Percentiles rank a stretch among this genome's conserved stretches.
Evolutionary conservation across 1,140 invertebrate genomes (phyloP).

Genomic region (Holcopasites calliopsidis): DNA sequence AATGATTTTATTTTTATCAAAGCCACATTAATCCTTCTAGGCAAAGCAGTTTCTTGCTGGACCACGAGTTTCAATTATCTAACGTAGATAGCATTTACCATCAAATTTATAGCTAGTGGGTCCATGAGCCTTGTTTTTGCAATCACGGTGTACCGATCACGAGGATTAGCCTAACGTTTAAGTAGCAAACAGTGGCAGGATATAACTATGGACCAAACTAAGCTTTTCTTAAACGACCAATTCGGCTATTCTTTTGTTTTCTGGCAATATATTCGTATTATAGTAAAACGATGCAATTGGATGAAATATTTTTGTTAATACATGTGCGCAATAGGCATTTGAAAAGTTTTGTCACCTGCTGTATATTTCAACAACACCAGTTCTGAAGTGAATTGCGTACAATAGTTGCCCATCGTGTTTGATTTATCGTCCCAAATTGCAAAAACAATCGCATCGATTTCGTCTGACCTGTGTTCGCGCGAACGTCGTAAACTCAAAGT

Average conservation of each 20-base stretch:
- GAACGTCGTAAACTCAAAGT: conserved; percentile 1
- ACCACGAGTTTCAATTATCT: neutral
- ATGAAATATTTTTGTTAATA: neutral
- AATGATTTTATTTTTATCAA: no score
- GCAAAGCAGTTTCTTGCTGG: neutral
- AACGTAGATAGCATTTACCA: neutral
- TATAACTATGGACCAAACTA: conserved; percentile 21
- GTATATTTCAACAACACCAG: no score
- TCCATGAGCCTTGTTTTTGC: neutral
- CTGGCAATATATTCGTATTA: neutral
- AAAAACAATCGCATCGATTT: neutral
- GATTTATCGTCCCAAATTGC: conserved; percentile 12
- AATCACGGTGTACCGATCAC: conserved; percentile 6
- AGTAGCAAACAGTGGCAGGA: no score
- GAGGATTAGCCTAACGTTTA: conserved; percentile 3
- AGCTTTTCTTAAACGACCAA: conserved; percentile 9
- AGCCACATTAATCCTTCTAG: neutral
- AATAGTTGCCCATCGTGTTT: conserved; percentile 13
- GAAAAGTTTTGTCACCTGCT: neutral
- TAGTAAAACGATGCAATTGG: no score
- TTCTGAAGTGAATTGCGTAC: neutral
- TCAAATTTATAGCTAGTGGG: neutral
- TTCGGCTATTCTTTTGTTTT: conserved; percentile 2
- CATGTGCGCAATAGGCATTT: neutral
- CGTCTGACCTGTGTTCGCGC: neutral